Evolutionary conservation across 2,888 invertebrate species (phyloP).

Genomic region (Leucozona laternaria): DNA sequence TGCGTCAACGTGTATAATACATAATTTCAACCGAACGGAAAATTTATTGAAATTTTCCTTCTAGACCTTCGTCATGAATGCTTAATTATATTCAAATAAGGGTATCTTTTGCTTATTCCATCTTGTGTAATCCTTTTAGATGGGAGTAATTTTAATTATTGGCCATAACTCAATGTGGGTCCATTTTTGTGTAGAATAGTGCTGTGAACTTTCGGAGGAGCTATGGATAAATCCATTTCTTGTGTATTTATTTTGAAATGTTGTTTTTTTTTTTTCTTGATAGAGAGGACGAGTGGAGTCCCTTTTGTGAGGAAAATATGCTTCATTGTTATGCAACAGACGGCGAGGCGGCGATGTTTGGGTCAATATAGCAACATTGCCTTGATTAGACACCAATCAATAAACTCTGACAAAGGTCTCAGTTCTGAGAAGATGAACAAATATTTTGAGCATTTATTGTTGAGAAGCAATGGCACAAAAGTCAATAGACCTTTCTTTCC

Average conservation of each 20-base stretch:
- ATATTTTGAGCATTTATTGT: slow-evolving; percentile 21
- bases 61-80: slow-evolving; percentile 69
- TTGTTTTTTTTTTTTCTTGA: not conserved
- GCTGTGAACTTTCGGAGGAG: not conserved
- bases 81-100: slow-evolving; percentile 71
- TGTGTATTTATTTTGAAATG: slow-evolving; percentile 19
- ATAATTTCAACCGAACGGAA: slow-evolving; percentile 63
- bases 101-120: slow-evolving; percentile 25
- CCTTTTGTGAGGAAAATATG: not conserved
- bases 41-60: slow-evolving; percentile 70
- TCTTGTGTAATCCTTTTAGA: slow-evolving; percentile 38
- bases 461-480: not conserved
- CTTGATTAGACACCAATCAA: slow-evolving; percentile 45
- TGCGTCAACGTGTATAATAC: slow-evolving; percentile 63
- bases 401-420: slow-evolving; percentile 39
- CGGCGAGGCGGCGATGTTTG: too few species aligned
- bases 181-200: not conserved
- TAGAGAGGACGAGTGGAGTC: not conserved
- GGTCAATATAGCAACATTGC: slow-evolving; percentile 28
- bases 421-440: not conserved
- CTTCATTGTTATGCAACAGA: slow-evolving; percentile 47
- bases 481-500: slow-evolving; percentile 20
- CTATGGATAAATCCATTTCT: slow-evolving; percentile 1
- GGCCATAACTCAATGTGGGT: slow-evolving; percentile 52
- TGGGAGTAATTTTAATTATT: slow-evolving; percentile 56